Percentiles rank a stretch among this genome's conserved stretches.
Conservation (phyloP, 2,113 vertebrate species). For the Erinaceus europaeus region DNA sequence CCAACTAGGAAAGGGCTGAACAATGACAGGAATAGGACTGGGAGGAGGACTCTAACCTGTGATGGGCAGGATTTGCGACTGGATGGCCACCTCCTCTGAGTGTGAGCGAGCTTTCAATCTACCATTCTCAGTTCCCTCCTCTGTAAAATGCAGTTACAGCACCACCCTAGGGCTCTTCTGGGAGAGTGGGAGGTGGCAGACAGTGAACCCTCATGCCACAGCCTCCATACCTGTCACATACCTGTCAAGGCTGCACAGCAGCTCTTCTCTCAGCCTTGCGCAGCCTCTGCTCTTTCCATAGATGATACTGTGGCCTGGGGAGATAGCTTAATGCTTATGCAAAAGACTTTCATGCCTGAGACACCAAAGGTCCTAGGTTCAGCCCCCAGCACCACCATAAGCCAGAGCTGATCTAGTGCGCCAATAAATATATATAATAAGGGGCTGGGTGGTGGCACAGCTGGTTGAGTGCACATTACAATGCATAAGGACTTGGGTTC, state of each 20-base stretch:
- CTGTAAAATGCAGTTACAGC: not conserved
- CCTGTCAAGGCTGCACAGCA: not conserved
- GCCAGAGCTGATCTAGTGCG: too few species aligned
- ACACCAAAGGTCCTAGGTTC: too few species aligned
- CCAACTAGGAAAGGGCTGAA: not conserved
- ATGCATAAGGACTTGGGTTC: too few species aligned
- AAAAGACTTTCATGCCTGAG: too few species aligned
- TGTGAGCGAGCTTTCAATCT: not conserved
- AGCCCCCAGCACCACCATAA: too few species aligned
- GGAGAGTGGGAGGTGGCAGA: not conserved
- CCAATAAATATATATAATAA: too few species aligned
- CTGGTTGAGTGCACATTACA: too few species aligned
- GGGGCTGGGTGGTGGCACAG: too few species aligned
- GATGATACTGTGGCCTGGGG: too few species aligned
- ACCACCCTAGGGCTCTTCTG: not conserved
- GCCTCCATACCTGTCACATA: not conserved
- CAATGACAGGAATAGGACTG: not conserved
- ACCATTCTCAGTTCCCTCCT: not conserved
- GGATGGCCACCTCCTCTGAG: not conserved
- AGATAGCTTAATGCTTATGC: too few species aligned
- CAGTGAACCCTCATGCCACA: not conserved
- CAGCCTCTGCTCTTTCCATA: not conserved
- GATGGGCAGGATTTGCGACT: not conserved
- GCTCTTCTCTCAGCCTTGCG: accelerated
- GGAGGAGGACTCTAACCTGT: not conserved